phyloP scores from a whole-genome alignment of 2,888 invertebrate genomes.

The Drosophila buzzatii region DNA sequence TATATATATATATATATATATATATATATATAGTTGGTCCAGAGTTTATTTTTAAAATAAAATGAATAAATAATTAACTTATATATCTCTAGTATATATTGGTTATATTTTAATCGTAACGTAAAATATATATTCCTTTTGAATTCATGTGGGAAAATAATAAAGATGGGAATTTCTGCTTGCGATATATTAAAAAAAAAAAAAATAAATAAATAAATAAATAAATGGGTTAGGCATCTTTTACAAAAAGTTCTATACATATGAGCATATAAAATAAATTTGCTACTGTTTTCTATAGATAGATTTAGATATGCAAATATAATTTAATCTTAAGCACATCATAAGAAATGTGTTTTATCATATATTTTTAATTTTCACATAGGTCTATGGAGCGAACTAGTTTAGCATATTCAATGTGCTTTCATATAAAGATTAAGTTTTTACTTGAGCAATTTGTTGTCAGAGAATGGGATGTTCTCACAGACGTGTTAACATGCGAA shows the following conservation, averaged over 20 bases:
- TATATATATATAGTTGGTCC: no score
- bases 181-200: neutral
- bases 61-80: neutral
- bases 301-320: neutral
- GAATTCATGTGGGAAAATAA: neutral
- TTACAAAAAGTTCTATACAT: neutral
- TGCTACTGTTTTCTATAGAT: constrained; percentile 1
- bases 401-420: constrained; percentile 26
- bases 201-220: no score
- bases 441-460: constrained; percentile 64
- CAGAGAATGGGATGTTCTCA: constrained; percentile 45
- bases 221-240: neutral
- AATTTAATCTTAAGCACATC: constrained; percentile 1
- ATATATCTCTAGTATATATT: no score
- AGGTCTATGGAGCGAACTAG: constrained; percentile 9
- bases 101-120: no score
- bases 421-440: constrained; percentile 46
- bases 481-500: constrained; percentile 73
- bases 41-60: no score
- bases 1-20: no score
- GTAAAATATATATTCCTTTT: neutral
- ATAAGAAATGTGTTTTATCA: neutral
- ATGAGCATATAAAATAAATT: neutral
- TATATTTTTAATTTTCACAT: constrained; percentile 27
- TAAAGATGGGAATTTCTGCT: neutral